Percentiles rank a stretch among this genome's conserved stretches.
Evolutionary conservation across 2,888 invertebrate species (phyloP).

Genomic region (Tiliacea aurago): DNA sequence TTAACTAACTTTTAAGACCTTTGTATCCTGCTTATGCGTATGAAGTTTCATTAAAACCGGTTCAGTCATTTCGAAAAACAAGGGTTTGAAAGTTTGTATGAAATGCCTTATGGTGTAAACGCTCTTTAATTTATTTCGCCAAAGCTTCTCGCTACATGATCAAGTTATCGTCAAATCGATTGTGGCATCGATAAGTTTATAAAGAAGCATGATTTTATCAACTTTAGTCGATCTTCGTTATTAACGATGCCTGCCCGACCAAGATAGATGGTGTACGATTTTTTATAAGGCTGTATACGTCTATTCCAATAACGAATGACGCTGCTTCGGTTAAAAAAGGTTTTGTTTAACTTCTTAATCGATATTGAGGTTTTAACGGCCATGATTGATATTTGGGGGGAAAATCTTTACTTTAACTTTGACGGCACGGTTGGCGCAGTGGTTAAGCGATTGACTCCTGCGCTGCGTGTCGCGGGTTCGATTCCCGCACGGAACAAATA

Average conservation of each 20-base stretch:
- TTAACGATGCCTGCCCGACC: conserved; percentile 74
- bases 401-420: conserved; percentile 14
- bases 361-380: conserved; percentile 74
- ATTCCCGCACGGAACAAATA: no score
- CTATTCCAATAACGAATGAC: conserved; percentile 72
- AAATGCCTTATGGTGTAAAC: no score
- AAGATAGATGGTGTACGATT: conserved; percentile 77
- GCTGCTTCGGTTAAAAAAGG: conserved; percentile 63
- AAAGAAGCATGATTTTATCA: conserved; percentile 81
- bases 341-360: conserved; percentile 73
- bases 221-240: conserved; percentile 76
- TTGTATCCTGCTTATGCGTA: no score
- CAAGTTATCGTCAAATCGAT: conserved; percentile 78
- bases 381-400: conserved; percentile 68
- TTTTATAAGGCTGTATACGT: conserved; percentile 67
- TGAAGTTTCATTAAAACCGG: no score
- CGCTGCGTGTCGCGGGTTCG: no score
- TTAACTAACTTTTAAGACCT: no score
- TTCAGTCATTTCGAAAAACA: no score
- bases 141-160: conserved; percentile 63
- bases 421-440: no score
- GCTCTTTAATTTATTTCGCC: conserved; percentile 18
- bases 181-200: conserved; percentile 73
- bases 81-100: no score
- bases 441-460: no score